These are phyloP conservation scores for Clitarchus hookeri DNA, from an alignment of 2,888 invertebrate species.

Conservation along the genomic window DNA sequence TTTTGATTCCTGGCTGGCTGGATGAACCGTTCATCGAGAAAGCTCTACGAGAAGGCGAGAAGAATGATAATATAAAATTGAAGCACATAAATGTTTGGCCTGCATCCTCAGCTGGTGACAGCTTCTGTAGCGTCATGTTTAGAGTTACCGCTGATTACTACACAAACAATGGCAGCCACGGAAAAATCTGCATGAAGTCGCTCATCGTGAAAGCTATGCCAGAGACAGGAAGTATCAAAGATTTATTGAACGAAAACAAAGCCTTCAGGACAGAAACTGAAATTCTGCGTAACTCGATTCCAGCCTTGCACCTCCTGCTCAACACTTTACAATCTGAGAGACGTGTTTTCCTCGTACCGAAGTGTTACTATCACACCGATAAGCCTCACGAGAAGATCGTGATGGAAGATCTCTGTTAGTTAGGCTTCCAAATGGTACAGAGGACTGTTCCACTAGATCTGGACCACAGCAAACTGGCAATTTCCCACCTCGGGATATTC, in stretches of 20 bases:
- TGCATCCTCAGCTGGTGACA: neutral
- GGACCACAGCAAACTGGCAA: conserved; percentile 5
- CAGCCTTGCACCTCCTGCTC: neutral
- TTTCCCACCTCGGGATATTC: neutral
- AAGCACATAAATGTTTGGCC: neutral
- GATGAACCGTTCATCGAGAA: neutral
- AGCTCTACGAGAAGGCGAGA: conserved; percentile 17
- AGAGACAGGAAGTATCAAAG: neutral
- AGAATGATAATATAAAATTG: neutral
- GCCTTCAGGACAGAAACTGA: neutral
- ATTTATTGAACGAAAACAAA: neutral
- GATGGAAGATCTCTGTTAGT: conserved; percentile 18
- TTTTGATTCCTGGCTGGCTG: neutral
- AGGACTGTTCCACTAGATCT: neutral
- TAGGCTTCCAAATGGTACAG: neutral
- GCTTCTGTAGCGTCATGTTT: neutral
- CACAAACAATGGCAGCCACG: neutral
- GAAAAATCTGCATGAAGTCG: neutral
- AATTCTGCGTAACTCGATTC: neutral
- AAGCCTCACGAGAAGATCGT: neutral
- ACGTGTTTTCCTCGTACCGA: neutral
- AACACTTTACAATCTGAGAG: neutral
- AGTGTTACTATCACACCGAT: neutral
- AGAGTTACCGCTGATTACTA: neutral
- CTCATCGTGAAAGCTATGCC: conserved; percentile 18